phyloP scores from a whole-genome alignment of 35 echinoderm and acorn worm species.

The Lytechinus variegatus region DNA sequence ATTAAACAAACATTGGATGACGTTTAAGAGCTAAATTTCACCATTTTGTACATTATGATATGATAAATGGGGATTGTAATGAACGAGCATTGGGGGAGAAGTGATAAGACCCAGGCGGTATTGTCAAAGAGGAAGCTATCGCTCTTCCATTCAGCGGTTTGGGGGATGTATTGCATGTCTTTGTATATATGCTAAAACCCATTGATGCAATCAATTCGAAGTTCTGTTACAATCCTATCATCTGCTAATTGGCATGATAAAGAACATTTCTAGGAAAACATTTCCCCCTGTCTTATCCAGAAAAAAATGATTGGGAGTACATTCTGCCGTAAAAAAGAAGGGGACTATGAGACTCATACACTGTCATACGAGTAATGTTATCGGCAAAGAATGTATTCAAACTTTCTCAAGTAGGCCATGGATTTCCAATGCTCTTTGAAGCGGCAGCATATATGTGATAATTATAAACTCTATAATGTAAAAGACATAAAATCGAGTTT shows the following conservation, averaged over 20 bases:
- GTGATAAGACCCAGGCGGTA: neutral
- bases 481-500: neutral
- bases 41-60: neutral
- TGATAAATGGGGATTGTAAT: neutral
- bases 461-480: neutral
- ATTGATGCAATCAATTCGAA: neutral
- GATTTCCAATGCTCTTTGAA: neutral
- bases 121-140: neutral
- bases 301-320: neutral
- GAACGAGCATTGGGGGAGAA: neutral
- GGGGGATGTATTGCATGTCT: neutral
- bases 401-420: too few species aligned
- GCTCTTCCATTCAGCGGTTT: neutral
- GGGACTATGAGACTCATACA: neutral
- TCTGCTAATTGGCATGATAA: neutral
- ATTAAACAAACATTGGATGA: conserved; percentile 38
- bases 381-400: neutral
- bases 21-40: conserved; percentile 16
- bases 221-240: neutral
- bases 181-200: neutral
- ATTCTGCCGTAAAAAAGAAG: neutral
- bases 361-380: neutral
- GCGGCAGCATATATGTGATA: neutral
- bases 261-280: neutral
- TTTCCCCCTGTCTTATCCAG: neutral